A percentile compares a stretch with the other conserved stretches of the same genome.
Evolutionary conservation across 2,797 vertebrate genomes (phyloP).

Genomic region (Darevskia nairensis): DNA sequence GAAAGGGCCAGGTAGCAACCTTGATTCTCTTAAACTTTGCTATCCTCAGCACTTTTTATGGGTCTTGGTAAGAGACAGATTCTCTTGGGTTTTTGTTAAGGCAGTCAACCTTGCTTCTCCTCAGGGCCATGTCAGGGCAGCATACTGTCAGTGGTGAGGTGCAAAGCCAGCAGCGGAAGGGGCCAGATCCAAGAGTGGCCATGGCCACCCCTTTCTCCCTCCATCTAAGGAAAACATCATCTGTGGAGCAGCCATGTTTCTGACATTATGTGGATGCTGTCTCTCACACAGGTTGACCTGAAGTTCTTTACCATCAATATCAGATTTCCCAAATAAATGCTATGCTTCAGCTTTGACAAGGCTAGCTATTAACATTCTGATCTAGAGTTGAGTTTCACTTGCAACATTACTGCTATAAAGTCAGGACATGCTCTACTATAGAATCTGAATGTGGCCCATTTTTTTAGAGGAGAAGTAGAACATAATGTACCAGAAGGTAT

Average conservation of each 20-base stretch:
- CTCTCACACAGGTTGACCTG: not conserved
- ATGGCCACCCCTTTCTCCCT: too few relatives aligned
- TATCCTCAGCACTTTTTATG: fast-evolving
- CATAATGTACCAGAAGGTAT: constrained; percentile 20
- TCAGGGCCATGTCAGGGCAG: too few relatives aligned
- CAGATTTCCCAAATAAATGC: constrained; percentile 16
- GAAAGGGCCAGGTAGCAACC: constrained; percentile 91
- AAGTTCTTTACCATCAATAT: not conserved
- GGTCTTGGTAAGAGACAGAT: not conserved
- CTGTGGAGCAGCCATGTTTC: not conserved
- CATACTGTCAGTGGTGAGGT: too few relatives aligned
- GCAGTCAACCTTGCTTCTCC: not conserved
- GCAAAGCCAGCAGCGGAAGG: too few relatives aligned
- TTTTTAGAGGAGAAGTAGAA: constrained; percentile 12
- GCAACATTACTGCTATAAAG: not conserved
- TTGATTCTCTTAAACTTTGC: fast-evolving
- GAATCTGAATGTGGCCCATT: not conserved
- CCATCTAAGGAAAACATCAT: not conserved
- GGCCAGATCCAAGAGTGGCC: too few relatives aligned
- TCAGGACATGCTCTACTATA: constrained; percentile 7
- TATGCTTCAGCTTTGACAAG: not conserved
- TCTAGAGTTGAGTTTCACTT: not conserved
- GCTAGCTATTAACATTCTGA: not conserved
- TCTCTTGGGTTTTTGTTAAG: not conserved
- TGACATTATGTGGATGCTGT: not conserved